Evolutionary conservation across 2,888 invertebrate species (phyloP), one percentile per base, ranked within the genome.

Genomic region (Drosophila multiciliata): DNA sequence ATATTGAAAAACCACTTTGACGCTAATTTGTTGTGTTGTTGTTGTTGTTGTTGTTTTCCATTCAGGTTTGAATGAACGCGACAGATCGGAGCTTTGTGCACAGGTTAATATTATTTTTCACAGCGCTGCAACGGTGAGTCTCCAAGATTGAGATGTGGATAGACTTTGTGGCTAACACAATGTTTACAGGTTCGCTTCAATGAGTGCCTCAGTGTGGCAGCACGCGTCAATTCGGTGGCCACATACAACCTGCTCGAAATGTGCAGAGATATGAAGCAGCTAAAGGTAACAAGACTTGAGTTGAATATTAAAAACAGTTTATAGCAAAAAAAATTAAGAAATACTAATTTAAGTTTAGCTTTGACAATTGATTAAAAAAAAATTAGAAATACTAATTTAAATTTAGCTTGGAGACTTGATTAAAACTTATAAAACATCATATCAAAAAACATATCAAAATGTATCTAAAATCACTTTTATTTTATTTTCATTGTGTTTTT

Each of bases 71-170:
- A 95, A 94, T 67, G 92, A 94, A 0, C 94, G 95, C 6, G 96
- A 97, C 90, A 95, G 95, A 61, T 93, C 93, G 49, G 93, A 95
- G 73, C 92, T 97, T 20, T 93, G 93, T 23, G 94, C 95, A 7
- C 95, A 95, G 54, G 96, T 98, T 17, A 95, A 97, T 42, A 95
- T 97, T 17, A 97, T 99, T 62, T 98, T 99, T 93, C 99, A 99
- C 92, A 97, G 98, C 29, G 99, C 99, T 0, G 99, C 99, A 0
- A 99, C 99, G 0, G 98, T 87, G 33, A 80, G 82, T 76, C 29
- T 76, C 29, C 15, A 26, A 40, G n/a, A 17, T 36, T 20, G 7
- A 33, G 40, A 12, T 5, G 33, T 20, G 11, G 4, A n/a, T n/a
- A 15, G 6, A 15, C 5, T 42, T 20, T 33, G 29, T 8, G 23